Percentiles rank a stretch among this genome's conserved stretches.
Evolutionary conservation across 2,113 vertebrate genomes (phyloP).

Genomic region (Ammodytes marinus): DNA sequence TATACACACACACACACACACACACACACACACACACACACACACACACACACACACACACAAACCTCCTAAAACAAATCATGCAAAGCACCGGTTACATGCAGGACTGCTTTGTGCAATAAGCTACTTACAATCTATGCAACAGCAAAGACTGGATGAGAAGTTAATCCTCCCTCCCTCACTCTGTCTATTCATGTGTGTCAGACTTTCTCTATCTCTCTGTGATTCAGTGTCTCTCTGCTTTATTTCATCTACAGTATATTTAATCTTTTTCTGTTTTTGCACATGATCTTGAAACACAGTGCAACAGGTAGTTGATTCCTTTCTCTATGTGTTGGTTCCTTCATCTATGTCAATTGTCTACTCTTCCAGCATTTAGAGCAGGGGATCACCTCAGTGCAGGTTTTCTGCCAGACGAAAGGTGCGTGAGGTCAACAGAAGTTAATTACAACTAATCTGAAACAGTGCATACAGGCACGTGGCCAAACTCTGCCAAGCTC

Average conservation of each 20-base stretch:
- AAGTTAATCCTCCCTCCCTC: conserved; percentile 72
- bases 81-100: conserved; percentile 74
- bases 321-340: not conserved
- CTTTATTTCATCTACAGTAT: not conserved
- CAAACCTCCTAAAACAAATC: conserved; percentile 74
- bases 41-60: not conserved
- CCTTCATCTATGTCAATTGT: not conserved
- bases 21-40: no score
- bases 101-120: conserved; percentile 79
- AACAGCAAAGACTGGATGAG: conserved; percentile 84
- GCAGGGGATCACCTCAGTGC: conserved; percentile 12
- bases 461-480: conserved; percentile 27
- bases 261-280: not conserved
- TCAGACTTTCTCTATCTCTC: conserved; percentile 9
- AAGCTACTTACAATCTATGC: conserved; percentile 84
- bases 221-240: conserved; percentile 16
- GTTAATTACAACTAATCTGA: conserved; percentile 67
- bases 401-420: conserved; percentile 29
- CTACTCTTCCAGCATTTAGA: conserved; percentile 16
- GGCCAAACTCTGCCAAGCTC: not conserved
- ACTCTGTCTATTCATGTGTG: conserved; percentile 46
- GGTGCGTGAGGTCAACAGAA: conserved; percentile 40
- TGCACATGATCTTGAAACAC: not conserved
- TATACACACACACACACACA: no score
- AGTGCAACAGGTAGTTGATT: not conserved